Evolutionary conservation across 2,113 vertebrate species (phyloP), one percentile per base, ranked within the genome.

Genomic region (Indri indri): DNA sequence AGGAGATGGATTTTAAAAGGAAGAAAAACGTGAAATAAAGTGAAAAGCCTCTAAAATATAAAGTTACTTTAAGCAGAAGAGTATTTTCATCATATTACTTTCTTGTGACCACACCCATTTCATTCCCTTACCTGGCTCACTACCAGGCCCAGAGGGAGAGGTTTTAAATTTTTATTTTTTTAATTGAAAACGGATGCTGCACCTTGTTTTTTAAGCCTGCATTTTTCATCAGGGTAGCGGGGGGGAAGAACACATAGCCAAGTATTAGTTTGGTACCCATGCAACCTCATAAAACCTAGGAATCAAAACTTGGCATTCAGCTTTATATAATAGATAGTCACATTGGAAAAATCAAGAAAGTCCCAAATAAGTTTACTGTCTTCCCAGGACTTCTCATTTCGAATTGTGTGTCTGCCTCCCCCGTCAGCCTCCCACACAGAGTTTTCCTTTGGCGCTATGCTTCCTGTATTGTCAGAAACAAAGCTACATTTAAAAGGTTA

Each of bases 171-270:
- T 97, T 95, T 87, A 94, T 94, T 97, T 92, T 93, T 97, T 94
- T 37, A 97, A 97, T 97, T 92, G 87, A 95, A 97, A 98, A 93
- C 65, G 84, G 95, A 96, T 93, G 96, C 94, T 93, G 47, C 47
- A 97, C 54, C 59, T 98, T 95, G 50, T 90, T 61, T 97, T 91
- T 86, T 85, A 32, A 90, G 87, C 57, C 80, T 95, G 65, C 54
- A 40, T 42, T 97, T 95, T 94, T 88, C 74, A 87, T 45, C 10
- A 17, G 30, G 0, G 65, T 22, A 7, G n/a, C n/a, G n/a, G 22
- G 81, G 74, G 40, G 40, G 40, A 42, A 42, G 8, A 66, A 52
- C 34, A 66, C 68, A 73, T 83, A 86, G 91, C 88, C 50, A 95
- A 94, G 89, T 71, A 90, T 95, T 90, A 57, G 70, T 84, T 95